Evolutionary conservation across 2,888 invertebrate genomes (phyloP).

Genomic region (Mystacides longicornis): DNA sequence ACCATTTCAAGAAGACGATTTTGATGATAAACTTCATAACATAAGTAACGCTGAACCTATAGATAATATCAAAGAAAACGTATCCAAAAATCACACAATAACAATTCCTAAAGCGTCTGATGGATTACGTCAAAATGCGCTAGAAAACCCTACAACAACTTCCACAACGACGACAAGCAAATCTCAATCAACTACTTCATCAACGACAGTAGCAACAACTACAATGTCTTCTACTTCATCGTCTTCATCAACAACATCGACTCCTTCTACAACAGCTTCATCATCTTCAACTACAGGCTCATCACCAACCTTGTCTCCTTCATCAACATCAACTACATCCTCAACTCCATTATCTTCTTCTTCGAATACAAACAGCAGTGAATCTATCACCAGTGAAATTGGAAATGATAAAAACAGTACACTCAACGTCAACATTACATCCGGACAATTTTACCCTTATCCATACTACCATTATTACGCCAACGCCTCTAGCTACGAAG

Average conservation of each 20-base stretch:
- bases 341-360: not conserved
- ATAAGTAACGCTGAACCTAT: not conserved
- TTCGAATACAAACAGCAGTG: not conserved
- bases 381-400: not conserved
- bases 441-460: constrained; percentile 15
- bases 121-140: not conserved
- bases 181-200: not conserved
- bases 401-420: not conserved
- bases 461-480: constrained; percentile 20
- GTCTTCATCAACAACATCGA: not conserved
- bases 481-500: constrained; percentile 18
- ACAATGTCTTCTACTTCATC: not conserved
- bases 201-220: too few relatives aligned
- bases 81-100: too few relatives aligned
- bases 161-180: too few relatives aligned
- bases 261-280: not conserved
- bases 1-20: not conserved
- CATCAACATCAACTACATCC: not conserved
- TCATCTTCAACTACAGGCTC: not conserved
- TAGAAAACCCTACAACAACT: not conserved
- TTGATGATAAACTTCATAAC: too few relatives aligned
- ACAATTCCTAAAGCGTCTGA: too few relatives aligned
- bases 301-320: not conserved
- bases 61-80: not conserved
- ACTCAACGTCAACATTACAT: too few relatives aligned